A percentile compares a stretch with the other conserved stretches of the same genome.
Conservation (phyloP, 1,140 invertebrate species). For the Druon quercuslanigerum region DNA sequence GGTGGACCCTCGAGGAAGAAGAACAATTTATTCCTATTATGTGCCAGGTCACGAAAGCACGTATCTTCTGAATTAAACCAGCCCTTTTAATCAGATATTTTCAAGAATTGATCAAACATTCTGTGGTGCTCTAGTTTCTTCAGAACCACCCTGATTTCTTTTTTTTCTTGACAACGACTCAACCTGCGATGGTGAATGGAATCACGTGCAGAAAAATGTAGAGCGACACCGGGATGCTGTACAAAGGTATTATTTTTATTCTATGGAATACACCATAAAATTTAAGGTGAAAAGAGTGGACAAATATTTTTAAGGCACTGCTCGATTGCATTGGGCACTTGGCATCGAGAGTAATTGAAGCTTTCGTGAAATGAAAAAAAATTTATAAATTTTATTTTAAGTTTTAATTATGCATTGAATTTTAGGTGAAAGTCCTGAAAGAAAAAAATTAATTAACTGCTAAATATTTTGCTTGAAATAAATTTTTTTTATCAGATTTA, state of each 20-base stretch:
- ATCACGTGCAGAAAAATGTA: constrained; percentile 46
- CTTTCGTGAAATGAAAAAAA: too few relatives aligned
- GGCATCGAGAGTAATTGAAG: too few relatives aligned
- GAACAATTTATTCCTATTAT: background rate
- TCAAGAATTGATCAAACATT: background rate
- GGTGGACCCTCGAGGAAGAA: constrained; percentile 27
- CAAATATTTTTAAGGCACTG: background rate
- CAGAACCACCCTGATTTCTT: background rate
- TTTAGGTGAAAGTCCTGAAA: too few relatives aligned
- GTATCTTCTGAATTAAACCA: background rate
- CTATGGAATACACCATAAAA: too few relatives aligned
- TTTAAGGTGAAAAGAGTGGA: background rate
- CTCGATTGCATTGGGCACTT: too few relatives aligned
- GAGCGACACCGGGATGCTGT: constrained; percentile 47
- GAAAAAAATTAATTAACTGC: too few relatives aligned
- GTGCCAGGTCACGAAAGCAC: constrained; percentile 2
- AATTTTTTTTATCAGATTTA: too few relatives aligned
- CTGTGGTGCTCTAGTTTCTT: background rate
- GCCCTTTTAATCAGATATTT: background rate
- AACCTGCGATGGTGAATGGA: constrained; percentile 38
- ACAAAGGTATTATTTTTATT: constrained; percentile 48
- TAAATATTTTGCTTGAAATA: too few relatives aligned
- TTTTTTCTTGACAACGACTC: constrained; percentile 16
- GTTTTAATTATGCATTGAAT: too few relatives aligned
- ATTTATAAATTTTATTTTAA: too few relatives aligned